These are phyloP conservation scores for Andrena trimmerana DNA, from an alignment of 2,888 invertebrate species.

Conservation along the genomic window DNA sequence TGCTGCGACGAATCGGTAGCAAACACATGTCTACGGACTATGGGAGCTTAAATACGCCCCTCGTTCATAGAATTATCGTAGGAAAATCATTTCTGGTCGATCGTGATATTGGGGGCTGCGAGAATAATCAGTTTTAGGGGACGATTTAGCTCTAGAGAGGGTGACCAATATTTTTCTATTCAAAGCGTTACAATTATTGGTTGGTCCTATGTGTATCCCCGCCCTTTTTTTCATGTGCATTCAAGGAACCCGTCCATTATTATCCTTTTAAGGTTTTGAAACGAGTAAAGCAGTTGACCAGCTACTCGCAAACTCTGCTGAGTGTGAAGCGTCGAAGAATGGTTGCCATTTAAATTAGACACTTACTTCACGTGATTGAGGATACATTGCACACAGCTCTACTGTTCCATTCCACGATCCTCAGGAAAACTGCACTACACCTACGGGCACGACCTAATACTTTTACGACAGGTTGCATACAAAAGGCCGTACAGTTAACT, in stretches of 20 bases:
- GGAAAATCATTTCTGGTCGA: conserved; percentile 72
- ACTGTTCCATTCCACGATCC: neutral
- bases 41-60: conserved; percentile 24
- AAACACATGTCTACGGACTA: conserved; percentile 21
- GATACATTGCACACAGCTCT: too few species aligned
- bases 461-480: neutral
- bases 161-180: conserved; percentile 23
- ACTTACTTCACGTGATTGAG: too few species aligned
- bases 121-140: conserved; percentile 73
- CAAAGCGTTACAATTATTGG: neutral
- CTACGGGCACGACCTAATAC: neutral
- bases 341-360: too few species aligned
- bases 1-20: conserved; percentile 26
- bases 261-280: too few species aligned
- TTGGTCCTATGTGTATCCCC: neutral
- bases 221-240: neutral
- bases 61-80: conserved; percentile 34
- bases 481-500: conserved; percentile 34
- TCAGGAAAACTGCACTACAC: neutral
- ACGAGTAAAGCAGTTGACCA: too few species aligned
- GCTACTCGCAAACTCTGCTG: too few species aligned
- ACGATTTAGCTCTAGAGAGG: conserved; percentile 59
- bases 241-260: neutral
- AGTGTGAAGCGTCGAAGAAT: too few species aligned
- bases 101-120: conserved; percentile 56